These are phyloP conservation scores for Sterrhoptilus dennistouni DNA, from an alignment of 2,113 vertebrate genomes.

Conservation along the genomic window DNA sequence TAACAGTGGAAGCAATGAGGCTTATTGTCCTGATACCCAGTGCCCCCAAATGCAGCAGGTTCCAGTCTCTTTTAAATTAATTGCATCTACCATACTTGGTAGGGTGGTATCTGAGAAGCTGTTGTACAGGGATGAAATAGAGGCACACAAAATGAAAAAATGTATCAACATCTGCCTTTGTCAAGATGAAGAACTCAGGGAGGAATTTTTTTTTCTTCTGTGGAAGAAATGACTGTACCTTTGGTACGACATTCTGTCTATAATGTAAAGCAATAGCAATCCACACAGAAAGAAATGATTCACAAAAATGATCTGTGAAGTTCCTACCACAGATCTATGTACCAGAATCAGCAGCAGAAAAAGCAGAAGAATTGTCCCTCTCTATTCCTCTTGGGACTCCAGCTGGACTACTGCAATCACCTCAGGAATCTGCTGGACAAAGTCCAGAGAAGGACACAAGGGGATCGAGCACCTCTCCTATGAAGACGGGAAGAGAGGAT, in stretches of 20 bases:
- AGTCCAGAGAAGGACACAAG: neutral
- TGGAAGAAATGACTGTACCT: neutral
- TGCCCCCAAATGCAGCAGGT: neutral
- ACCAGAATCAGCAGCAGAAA: neutral
- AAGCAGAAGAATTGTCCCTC: neutral
- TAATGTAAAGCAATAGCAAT: neutral
- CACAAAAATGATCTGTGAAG: neutral
- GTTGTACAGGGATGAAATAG: neutral
- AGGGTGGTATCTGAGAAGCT: neutral
- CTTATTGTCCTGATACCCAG: neutral
- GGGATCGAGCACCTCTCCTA: neutral
- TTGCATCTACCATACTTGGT: neutral
- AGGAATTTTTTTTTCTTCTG: neutral
- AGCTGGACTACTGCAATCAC: neutral
- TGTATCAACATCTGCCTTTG: neutral
- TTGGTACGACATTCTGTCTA: neutral
- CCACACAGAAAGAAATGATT: neutral
- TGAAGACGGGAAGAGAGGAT: neutral
- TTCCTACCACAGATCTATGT: neutral
- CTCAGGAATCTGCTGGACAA: neutral
- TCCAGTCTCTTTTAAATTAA: neutral
- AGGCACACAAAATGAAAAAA: neutral
- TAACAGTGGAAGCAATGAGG: neutral
- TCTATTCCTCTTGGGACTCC: neutral
- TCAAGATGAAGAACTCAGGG: neutral